Percentiles rank a stretch among this genome's conserved stretches.
Conservation (phyloP, 2,113 vertebrate species). For the Triplophysa dalaica region DNA sequence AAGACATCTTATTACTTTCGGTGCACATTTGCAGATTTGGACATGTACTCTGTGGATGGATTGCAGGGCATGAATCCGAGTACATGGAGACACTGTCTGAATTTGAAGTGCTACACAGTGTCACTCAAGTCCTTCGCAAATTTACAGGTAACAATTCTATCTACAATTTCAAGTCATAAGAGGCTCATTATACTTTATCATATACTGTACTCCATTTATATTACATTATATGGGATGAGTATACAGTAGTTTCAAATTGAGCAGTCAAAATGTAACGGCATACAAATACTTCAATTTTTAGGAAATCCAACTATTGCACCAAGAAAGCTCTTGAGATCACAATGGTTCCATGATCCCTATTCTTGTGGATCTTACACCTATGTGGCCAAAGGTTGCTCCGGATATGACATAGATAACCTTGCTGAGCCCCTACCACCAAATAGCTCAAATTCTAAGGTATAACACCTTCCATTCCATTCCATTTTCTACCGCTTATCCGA, state of each 20-base stretch:
- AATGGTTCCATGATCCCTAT: constrained; percentile 85
- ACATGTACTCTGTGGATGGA: constrained; percentile 86
- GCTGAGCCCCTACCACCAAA: constrained; percentile 82
- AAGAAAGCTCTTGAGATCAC: constrained; percentile 76
- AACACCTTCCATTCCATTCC: background rate
- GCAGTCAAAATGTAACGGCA: background rate
- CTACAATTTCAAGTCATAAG: background rate
- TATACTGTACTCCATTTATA: background rate
- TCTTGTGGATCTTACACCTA: constrained; percentile 89
- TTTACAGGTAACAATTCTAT: constrained; percentile 77
- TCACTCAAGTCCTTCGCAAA: constrained; percentile 77
- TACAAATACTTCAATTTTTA: constrained; percentile 53
- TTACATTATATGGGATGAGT: too few relatives aligned
- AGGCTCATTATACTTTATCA: background rate
- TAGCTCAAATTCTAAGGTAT: constrained; percentile 57
- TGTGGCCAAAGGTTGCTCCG: constrained; percentile 78
- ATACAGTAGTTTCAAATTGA: background rate
- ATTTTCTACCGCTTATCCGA: too few relatives aligned
- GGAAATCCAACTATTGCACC: constrained; percentile 79
- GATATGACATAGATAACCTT: constrained; percentile 79
- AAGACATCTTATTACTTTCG: background rate
- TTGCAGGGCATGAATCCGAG: constrained; percentile 86
- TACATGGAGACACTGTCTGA: constrained; percentile 88
- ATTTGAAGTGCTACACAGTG: constrained; percentile 71
- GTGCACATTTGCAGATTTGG: constrained; percentile 70